A percentile compares a stretch with the other conserved stretches of the same genome.
These are phyloP conservation scores for Oreochromis spilurus DNA, from an alignment of 2,113 vertebrate genomes.

Conservation along the genomic window DNA sequence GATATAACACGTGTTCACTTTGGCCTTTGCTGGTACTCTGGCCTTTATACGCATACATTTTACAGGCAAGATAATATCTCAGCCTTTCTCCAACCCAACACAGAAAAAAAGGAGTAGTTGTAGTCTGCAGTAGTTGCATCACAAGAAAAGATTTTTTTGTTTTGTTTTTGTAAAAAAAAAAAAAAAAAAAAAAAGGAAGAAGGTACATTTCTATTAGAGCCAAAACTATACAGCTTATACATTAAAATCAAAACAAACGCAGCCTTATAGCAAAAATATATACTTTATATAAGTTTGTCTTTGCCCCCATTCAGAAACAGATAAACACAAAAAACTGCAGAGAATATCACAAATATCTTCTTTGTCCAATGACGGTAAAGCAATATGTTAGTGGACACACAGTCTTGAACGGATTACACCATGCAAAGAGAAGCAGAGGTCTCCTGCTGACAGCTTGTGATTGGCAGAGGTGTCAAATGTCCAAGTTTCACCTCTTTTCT, in stretches of 20 bases:
- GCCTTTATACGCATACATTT: neutral
- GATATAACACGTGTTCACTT: neutral
- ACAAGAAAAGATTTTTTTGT: constrained; percentile 11
- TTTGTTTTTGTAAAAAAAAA: neutral
- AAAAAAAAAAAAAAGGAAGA: constrained; percentile 14
- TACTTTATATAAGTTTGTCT: constrained; percentile 69
- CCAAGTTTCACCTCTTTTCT: neutral
- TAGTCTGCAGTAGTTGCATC: neutral
- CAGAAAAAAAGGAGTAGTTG: neutral
- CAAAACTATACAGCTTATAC: constrained; percentile 72
- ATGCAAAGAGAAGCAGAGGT: constrained; percentile 68
- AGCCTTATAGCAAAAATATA: constrained; percentile 82
- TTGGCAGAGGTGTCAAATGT: constrained; percentile 24
- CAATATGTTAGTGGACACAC: constrained; percentile 63
- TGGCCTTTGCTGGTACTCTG: neutral
- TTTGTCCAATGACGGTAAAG: constrained; percentile 63
- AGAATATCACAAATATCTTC: constrained; percentile 67
- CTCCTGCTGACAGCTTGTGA: constrained; percentile 22
- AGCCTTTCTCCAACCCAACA: constrained; percentile 1
- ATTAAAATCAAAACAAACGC: constrained; percentile 70
- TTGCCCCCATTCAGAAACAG: constrained; percentile 50
- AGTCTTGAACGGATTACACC: constrained; percentile 42
- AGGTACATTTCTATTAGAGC: constrained; percentile 51
- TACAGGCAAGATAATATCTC: neutral
- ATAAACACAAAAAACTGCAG: constrained; percentile 26